phyloP scores from a whole-genome alignment of 2,797 vertebrate species.

The Sebastes wilsoni region DNA sequence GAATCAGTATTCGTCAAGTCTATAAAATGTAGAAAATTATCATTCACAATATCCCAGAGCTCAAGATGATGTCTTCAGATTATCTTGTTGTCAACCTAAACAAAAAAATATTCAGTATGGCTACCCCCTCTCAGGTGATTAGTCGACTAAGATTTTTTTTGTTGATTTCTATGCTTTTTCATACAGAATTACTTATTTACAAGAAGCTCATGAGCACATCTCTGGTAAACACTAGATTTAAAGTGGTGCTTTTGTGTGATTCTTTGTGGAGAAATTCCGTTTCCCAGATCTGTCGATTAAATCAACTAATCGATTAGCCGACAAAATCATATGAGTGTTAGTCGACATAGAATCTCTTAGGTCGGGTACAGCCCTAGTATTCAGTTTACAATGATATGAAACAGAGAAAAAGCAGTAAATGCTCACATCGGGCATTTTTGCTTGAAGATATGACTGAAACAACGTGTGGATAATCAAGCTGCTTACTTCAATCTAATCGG shows the following conservation, averaged over 20 bases:
- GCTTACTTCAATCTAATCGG: neutral
- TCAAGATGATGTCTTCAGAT: neutral
- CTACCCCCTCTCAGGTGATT: too few relatives aligned
- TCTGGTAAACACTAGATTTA: too few relatives aligned
- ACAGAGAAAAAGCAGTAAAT: neutral
- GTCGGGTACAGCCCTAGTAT: neutral
- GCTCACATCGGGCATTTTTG: neutral
- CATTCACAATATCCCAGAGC: neutral
- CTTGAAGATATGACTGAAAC: neutral
- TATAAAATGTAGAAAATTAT: neutral
- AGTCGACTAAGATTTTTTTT: too few relatives aligned
- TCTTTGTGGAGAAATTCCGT: too few relatives aligned
- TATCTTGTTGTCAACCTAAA: neutral
- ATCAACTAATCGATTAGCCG: too few relatives aligned
- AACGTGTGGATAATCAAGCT: neutral
- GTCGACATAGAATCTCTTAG: too few relatives aligned
- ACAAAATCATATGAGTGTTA: too few relatives aligned
- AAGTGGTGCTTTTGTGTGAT: too few relatives aligned
- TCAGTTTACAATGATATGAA: neutral
- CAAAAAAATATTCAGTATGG: neutral
- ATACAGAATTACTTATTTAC: too few relatives aligned
- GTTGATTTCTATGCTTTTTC: too few relatives aligned
- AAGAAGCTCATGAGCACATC: too few relatives aligned
- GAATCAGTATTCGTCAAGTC: neutral
- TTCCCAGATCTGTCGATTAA: too few relatives aligned